Conservation (phyloP, 1,140 invertebrate species). For the Pseudobourletiella spinata region DNA sequence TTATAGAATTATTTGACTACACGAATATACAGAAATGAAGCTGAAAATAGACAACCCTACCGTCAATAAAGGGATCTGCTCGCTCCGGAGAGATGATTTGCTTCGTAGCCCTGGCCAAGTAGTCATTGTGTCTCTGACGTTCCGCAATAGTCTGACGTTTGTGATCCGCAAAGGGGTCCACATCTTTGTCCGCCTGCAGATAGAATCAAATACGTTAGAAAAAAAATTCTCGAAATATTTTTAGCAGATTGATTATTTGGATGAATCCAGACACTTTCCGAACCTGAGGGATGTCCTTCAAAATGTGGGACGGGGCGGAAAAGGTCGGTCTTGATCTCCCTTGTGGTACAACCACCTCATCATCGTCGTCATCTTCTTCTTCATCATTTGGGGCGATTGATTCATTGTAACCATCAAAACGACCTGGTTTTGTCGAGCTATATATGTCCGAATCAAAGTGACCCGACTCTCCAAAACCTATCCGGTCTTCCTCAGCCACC, state of each 20-base stretch:
- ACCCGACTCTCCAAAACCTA: constrained; percentile 78
- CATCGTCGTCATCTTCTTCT: constrained; percentile 63
- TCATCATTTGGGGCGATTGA: constrained; percentile 92
- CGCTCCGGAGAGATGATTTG: constrained; percentile 93
- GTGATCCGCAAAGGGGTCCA: constrained; percentile 93
- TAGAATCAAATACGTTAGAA: constrained; percentile 39
- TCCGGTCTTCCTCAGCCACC: constrained; percentile 56
- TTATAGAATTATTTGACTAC: too few species aligned
- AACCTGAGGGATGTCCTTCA: constrained; percentile 84
- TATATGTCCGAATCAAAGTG: constrained; percentile 92
- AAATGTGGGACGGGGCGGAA: constrained; percentile 73
- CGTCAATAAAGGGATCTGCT: constrained; percentile 94
- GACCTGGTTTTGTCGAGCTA: constrained; percentile 54
- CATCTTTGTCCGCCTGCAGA: constrained; percentile 83
- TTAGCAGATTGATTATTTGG: background rate
- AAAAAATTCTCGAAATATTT: constrained; percentile 17
- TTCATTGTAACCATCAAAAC: constrained; percentile 89
- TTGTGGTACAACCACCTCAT: constrained; percentile 56
- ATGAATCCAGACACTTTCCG: background rate
- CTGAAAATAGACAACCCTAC: constrained; percentile 65
- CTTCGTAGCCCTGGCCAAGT: constrained; percentile 72
- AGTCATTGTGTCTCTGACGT: constrained; percentile 78
- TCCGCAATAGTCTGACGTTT: constrained; percentile 83
- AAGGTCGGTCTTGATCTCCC: constrained; percentile 59
- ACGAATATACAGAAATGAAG: too few species aligned